Evolutionary conservation across 2,113 vertebrate species (phyloP).

Genomic region (Nothoprocta perdicaria): DNA sequence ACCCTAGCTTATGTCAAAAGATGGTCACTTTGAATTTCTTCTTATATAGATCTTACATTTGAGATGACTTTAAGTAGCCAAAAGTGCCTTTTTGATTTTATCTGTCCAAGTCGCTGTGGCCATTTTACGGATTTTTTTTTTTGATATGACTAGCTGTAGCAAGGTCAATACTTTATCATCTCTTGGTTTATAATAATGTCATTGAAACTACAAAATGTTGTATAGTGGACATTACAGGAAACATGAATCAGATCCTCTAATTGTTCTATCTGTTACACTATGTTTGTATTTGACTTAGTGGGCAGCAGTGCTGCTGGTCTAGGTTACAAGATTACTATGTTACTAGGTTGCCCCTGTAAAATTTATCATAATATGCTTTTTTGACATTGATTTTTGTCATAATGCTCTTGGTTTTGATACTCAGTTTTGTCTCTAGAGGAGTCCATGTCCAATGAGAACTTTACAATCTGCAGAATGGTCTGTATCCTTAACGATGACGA

Average conservation of each 20-base stretch:
- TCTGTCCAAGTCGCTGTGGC: background rate
- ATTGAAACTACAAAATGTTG: background rate
- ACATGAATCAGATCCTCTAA: background rate
- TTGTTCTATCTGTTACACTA: background rate
- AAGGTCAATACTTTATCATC: too few relatives aligned
- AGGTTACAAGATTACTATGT: background rate
- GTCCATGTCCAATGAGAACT: background rate
- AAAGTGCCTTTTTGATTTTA: background rate
- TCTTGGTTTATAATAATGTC: background rate
- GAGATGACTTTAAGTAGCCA: background rate
- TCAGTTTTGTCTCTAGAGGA: background rate
- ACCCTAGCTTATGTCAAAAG: background rate
- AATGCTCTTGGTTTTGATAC: background rate
- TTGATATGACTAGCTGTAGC: too few relatives aligned
- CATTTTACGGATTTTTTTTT: background rate
- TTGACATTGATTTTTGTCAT: background rate
- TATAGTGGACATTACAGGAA: background rate
- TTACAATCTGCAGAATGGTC: background rate
- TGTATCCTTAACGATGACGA: background rate
- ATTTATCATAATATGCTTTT: background rate
- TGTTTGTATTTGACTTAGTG: fast-evolving
- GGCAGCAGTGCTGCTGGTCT: background rate
- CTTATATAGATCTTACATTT: background rate
- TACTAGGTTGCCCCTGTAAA: background rate
- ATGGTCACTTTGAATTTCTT: background rate